A percentile compares a stretch with the other conserved stretches of the same genome.
phyloP scores from a whole-genome alignment of 2,888 invertebrate species.

The Sphaerophoria taeniata region DNA sequence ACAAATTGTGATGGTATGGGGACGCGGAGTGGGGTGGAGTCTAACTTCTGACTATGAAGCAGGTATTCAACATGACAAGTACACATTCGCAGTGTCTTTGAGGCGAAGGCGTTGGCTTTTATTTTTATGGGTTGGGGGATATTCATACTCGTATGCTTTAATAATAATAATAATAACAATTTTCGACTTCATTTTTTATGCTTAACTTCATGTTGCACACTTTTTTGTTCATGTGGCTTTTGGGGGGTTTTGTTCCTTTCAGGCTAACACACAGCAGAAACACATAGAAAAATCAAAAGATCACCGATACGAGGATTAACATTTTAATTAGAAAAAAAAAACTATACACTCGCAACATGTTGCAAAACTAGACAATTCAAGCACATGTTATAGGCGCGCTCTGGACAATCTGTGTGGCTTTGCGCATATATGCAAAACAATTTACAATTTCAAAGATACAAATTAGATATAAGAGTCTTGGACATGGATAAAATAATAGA shows the following conservation, averaged over 20 bases:
- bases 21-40: conserved; percentile 36
- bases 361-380: conserved; percentile 47
- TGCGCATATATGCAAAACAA: conserved; percentile 64
- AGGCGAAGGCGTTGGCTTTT: conserved; percentile 72
- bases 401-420: too few species aligned
- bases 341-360: conserved; percentile 19
- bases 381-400: conserved; percentile 63
- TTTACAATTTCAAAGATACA: conserved; percentile 67
- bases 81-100: conserved; percentile 33
- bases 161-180: conserved; percentile 43
- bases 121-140: conserved; percentile 64
- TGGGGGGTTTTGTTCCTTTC: conserved; percentile 34
- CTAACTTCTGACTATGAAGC: conserved; percentile 61
- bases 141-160: background rate
- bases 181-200: conserved; percentile 44
- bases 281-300: conserved; percentile 30
- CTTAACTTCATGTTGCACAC: conserved; percentile 38
- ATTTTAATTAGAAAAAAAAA: conserved; percentile 74
- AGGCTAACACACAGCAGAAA: conserved; percentile 29
- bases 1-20: conserved; percentile 66
- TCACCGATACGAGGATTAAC: conserved; percentile 72
- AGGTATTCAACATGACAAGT: conserved; percentile 69
- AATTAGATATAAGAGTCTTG: conserved; percentile 74
- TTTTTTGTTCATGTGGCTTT: background rate
- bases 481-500: conserved; percentile 74